Percentiles rank a stretch among this genome's conserved stretches.
These are phyloP conservation scores for Phyllotreta cruciferae DNA, from an alignment of 2,888 invertebrate species.

Conservation along the genomic window DNA sequence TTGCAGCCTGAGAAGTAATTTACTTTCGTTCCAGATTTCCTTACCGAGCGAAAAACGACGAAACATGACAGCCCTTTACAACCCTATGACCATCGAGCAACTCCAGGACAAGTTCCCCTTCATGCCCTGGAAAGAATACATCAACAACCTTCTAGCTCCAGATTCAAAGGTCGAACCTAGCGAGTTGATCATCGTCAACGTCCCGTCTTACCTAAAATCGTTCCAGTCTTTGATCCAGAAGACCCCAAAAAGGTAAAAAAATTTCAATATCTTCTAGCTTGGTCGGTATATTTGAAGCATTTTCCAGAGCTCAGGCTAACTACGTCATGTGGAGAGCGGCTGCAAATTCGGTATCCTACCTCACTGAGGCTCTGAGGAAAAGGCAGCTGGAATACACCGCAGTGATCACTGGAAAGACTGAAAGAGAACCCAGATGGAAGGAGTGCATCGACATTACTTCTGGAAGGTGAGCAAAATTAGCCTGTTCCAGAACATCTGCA, in stretches of 20 bases:
- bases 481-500: neutral
- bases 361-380: constrained; percentile 79
- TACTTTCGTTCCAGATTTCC: constrained; percentile 69
- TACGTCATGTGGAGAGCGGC: constrained; percentile 93
- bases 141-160: constrained; percentile 79
- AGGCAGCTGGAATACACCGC: constrained; percentile 83
- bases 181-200: constrained; percentile 84
- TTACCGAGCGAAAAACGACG: constrained; percentile 88
- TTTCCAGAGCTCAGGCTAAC: constrained; percentile 76
- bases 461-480: constrained; percentile 65
- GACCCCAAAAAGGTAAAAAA: constrained; percentile 63
- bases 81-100: constrained; percentile 84
- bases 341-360: constrained; percentile 79
- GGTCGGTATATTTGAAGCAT: too few species aligned
- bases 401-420: constrained; percentile 82
- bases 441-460: constrained; percentile 85
- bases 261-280: too few species aligned
- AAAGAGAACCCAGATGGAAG: constrained; percentile 89
- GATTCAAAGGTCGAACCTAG: constrained; percentile 68
- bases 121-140: constrained; percentile 83
- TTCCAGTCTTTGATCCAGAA: constrained; percentile 68
- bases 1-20: too few species aligned
- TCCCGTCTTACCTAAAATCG: constrained; percentile 79
- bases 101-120: constrained; percentile 77
- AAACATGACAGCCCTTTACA: constrained; percentile 90